These are phyloP conservation scores for Eublepharis macularius DNA, from an alignment of 2,113 vertebrate species.

Conservation along the genomic window DNA sequence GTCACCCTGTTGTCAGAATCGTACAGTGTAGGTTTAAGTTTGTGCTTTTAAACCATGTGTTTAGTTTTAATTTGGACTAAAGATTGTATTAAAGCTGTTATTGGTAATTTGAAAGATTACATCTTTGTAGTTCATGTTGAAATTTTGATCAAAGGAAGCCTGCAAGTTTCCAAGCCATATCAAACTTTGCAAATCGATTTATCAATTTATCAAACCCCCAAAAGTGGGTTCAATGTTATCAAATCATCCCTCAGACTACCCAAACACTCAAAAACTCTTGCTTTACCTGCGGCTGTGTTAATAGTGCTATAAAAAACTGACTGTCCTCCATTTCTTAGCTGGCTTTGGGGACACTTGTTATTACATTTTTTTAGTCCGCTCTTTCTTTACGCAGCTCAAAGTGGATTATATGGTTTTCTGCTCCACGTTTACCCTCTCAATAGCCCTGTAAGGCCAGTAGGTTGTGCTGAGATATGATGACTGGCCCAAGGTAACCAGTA, in stretches of 20 bases:
- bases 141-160: not conserved
- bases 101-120: too few relatives aligned
- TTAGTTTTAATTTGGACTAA: too few relatives aligned
- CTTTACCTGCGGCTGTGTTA: not conserved
- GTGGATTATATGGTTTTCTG: not conserved
- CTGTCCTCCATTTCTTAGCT: too few relatives aligned
- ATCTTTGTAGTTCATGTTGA: too few relatives aligned
- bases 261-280: not conserved
- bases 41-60: not conserved
- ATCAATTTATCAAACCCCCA: too few relatives aligned
- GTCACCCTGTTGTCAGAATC: not conserved
- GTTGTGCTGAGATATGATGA: too few relatives aligned
- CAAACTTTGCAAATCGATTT: not conserved
- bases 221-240: not conserved
- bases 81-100: too few relatives aligned
- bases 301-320: not conserved
- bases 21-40: not conserved
- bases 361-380: not conserved
- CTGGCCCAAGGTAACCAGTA: too few relatives aligned
- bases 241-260: not conserved
- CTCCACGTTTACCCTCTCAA: not conserved
- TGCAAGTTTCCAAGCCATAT: not conserved
- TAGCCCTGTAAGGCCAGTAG: not conserved
- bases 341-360: too few relatives aligned
- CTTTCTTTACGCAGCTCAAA: not conserved